A percentile compares a stretch with the other conserved stretches of the same genome.
These are phyloP conservation scores for Drosophila kikkawai DNA, from an alignment of 1,140 invertebrate genomes.

Conservation along the genomic window DNA sequence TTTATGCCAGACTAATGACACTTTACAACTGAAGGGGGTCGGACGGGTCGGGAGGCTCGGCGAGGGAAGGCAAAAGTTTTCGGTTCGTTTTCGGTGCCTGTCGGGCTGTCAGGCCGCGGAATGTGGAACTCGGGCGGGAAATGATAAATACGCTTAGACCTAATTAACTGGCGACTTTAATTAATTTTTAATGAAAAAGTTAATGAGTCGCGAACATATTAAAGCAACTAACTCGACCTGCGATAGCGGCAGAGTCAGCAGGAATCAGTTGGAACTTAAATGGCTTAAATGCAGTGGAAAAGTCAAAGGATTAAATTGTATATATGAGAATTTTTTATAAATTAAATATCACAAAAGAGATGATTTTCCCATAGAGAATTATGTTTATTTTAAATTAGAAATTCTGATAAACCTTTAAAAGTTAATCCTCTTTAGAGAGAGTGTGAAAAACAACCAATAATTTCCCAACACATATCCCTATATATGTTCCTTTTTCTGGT, in stretches of 20 bases:
- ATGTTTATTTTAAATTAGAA: too few species aligned
- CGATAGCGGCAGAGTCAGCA: constrained; percentile 8
- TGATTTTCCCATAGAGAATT: too few species aligned
- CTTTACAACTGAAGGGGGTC: constrained; percentile 59
- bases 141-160: constrained; percentile 84
- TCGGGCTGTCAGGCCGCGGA: constrained; percentile 62
- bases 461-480: neutral
- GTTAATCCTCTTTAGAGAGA: too few species aligned
- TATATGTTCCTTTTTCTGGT: neutral
- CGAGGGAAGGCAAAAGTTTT: constrained; percentile 71
- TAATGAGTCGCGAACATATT: constrained; percentile 80
- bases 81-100: constrained; percentile 54
- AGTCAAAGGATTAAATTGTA: neutral
- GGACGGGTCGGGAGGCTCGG: neutral
- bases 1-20: constrained; percentile 84
- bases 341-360: neutral
- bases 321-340: neutral
- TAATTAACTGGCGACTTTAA: constrained; percentile 83
- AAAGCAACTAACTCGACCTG: constrained; percentile 60
- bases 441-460: neutral
- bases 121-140: constrained; percentile 69
- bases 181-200: constrained; percentile 83
- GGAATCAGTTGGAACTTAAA: neutral
- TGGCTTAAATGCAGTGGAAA: constrained; percentile 1
- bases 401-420: too few species aligned